Percentiles rank a stretch among this genome's conserved stretches.
Evolutionary conservation across 1,140 invertebrate genomes (phyloP).

Genomic region (Chymomyza costata): DNA sequence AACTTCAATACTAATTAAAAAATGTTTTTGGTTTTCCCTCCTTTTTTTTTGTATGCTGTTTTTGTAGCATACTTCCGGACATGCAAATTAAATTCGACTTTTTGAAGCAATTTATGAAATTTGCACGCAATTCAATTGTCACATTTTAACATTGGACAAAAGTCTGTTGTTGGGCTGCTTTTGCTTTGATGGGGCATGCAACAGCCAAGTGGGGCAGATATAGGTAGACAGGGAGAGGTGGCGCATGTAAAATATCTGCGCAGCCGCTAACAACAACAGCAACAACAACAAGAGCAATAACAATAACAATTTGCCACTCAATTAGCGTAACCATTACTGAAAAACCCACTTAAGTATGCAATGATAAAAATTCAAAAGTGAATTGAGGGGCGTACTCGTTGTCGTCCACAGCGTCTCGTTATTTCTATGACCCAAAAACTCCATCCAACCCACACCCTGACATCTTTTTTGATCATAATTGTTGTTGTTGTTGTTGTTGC

Average conservation of each 20-base stretch:
- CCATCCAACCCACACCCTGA: too few species aligned
- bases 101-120: constrained; percentile 63
- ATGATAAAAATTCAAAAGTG: constrained; percentile 71
- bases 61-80: constrained; percentile 25
- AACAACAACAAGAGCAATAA: constrained; percentile 56
- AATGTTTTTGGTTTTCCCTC: too few species aligned
- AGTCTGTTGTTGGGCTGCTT: constrained; percentile 26
- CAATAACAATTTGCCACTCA: constrained; percentile 73
- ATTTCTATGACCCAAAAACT: constrained; percentile 35
- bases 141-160: constrained; percentile 34
- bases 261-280: constrained; percentile 13
- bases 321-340: constrained; percentile 70
- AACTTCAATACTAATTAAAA: constrained; percentile 50
- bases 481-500: constrained; percentile 3
- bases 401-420: constrained; percentile 15
- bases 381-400: constrained; percentile 21
- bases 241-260: constrained; percentile 29
- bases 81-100: constrained; percentile 57
- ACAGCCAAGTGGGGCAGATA: constrained; percentile 2
- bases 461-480: not conserved
- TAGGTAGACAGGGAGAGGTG: not conserved
- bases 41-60: too few species aligned
- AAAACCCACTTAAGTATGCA: constrained; percentile 72
- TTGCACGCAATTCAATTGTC: constrained; percentile 63
- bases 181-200: constrained; percentile 44